A percentile compares a stretch with the other conserved stretches of the same genome.
These are phyloP conservation scores for Plectropomus leopardus DNA, from an alignment of 2,113 vertebrate genomes.

Conservation along the genomic window DNA sequence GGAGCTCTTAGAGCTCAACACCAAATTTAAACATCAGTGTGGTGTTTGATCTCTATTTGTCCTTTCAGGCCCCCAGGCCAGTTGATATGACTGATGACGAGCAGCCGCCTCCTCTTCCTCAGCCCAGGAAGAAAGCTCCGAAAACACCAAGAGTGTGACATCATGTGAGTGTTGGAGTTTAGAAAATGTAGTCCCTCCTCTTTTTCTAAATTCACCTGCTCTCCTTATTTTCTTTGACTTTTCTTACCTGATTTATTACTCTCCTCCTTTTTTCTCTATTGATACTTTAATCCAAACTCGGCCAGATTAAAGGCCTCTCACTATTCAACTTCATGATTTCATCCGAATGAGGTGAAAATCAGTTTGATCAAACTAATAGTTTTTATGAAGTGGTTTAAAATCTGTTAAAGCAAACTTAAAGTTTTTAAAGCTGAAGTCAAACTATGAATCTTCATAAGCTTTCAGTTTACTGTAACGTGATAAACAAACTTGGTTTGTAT, in stretches of 20 bases:
- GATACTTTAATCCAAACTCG: not conserved
- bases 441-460: conserved; percentile 10
- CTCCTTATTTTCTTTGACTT: not conserved
- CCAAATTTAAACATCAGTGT: too few relatives aligned
- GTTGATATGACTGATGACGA: not conserved
- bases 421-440: conserved; percentile 16
- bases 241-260: not conserved
- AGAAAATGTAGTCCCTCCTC: not conserved
- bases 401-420: not conserved
- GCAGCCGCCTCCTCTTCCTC: conserved; percentile 78
- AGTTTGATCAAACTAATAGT: not conserved
- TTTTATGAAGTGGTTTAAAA: not conserved
- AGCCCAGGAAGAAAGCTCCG: conserved; percentile 72
- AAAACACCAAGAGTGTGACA: not conserved
- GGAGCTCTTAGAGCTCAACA: not conserved
- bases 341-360: not conserved
- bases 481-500: accelerated
- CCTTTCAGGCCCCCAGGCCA: not conserved
- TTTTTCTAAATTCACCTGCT: not conserved
- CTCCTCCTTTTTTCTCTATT: not conserved
- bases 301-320: not conserved
- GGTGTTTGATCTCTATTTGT: not conserved
- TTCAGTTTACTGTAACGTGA: not conserved
- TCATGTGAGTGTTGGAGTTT: not conserved
- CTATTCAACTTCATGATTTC: not conserved